Percentiles rank a stretch among this genome's conserved stretches.
phyloP scores from a whole-genome alignment of 2,888 invertebrate genomes.

The Dicroscelio sp. region DNA sequence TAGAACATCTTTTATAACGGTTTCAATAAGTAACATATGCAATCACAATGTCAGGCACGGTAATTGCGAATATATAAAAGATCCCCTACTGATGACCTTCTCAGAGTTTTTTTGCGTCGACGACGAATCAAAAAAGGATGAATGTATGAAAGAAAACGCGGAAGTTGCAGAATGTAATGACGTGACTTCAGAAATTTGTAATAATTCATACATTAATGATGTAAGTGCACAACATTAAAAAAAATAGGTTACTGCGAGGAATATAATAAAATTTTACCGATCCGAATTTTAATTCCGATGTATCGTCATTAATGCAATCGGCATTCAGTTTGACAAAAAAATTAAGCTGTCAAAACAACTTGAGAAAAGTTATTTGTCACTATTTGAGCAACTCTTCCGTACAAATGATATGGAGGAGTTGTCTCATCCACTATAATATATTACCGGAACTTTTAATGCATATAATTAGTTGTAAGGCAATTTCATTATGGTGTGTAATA shows the following conservation, averaged over 20 bases:
- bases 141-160: background rate
- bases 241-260: background rate
- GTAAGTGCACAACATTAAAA: background rate
- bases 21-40: slow-evolving; percentile 38
- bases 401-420: background rate
- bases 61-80: background rate
- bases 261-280: background rate
- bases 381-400: background rate
- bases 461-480: background rate
- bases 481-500: background rate
- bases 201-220: background rate
- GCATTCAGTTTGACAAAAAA: background rate
- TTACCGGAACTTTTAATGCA: background rate
- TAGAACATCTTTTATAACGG: slow-evolving; percentile 11
- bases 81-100: background rate
- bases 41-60: background rate
- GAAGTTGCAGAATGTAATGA: background rate
- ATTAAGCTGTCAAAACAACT: background rate
- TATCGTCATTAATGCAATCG: background rate
- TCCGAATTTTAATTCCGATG: background rate
- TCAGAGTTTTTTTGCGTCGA: background rate
- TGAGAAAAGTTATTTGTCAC: background rate
- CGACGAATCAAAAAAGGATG: background rate
- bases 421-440: background rate
- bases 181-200: background rate